phyloP scores from a whole-genome alignment of 2,888 invertebrate species.

The Chirona hameri region DNA sequence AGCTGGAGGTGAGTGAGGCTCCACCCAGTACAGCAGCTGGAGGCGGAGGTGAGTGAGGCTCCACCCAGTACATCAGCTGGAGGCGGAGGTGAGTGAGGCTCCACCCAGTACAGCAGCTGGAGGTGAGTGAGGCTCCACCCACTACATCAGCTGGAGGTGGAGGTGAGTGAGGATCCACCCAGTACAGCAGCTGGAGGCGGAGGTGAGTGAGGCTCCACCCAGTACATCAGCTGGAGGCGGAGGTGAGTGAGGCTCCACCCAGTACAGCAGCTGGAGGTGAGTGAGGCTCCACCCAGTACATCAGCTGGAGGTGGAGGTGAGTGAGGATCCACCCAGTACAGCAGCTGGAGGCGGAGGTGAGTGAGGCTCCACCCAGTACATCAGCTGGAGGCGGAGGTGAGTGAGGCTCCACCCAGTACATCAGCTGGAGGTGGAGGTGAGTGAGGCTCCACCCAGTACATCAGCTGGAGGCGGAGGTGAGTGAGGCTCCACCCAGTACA shows the following conservation, averaged over 20 bases:
- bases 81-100: not conserved
- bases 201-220: not conserved
- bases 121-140: not conserved
- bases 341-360: not conserved
- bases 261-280: not conserved
- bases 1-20: not conserved
- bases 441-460: not conserved
- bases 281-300: not conserved
- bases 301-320: not conserved
- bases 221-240: not conserved
- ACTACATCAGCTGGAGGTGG: not conserved
- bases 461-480: not conserved
- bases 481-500: not conserved
- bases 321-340: not conserved
- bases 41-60: not conserved
- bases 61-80: not conserved
- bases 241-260: not conserved
- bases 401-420: not conserved
- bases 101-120: not conserved
- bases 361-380: not conserved
- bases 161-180: not conserved
- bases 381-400: not conserved
- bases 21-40: not conserved
- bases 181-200: not conserved
- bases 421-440: not conserved